These are phyloP conservation scores for Cheilosia pagana DNA, from an alignment of 2,888 invertebrate species.

Conservation along the genomic window DNA sequence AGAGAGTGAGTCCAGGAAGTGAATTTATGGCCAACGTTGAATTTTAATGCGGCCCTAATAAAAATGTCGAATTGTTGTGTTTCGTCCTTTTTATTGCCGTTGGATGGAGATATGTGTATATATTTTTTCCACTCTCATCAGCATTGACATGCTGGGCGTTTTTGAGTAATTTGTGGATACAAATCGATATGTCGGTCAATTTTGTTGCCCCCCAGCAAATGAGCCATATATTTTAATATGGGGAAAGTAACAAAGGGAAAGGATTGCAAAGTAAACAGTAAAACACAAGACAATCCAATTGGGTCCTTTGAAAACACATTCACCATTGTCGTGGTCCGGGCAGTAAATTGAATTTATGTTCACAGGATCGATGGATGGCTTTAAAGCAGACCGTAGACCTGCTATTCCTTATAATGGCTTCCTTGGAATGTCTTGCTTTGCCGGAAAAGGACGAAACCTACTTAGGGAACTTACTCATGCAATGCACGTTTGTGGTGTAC, in stretches of 20 bases:
- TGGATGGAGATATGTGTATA: background rate
- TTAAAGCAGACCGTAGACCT: background rate
- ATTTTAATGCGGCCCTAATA: conserved; percentile 70
- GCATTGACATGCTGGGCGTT: conserved; percentile 49
- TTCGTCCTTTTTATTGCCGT: conserved; percentile 29
- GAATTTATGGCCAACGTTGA: conserved; percentile 62
- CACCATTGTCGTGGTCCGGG: conserved; percentile 23
- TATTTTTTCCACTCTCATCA: conserved; percentile 5
- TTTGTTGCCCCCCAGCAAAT: conserved; percentile 34
- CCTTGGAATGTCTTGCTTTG: conserved; percentile 3
- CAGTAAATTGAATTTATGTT: conserved; percentile 57
- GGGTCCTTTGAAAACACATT: conserved; percentile 35
- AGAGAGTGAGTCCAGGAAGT: conserved; percentile 20
- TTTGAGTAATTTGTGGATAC: conserved; percentile 48
- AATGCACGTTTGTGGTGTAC: conserved; percentile 55
- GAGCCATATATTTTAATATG: conserved; percentile 16
- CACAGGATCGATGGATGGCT: conserved; percentile 25
- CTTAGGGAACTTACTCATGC: conserved; percentile 46
- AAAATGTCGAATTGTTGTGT: conserved; percentile 55
- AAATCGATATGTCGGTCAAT: conserved; percentile 66
- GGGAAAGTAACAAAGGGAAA: conserved; percentile 42
- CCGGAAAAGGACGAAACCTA: conserved; percentile 27
- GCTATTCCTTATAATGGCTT: conserved; percentile 3
- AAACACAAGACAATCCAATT: background rate
- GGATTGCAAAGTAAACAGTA: background rate